Evolutionary conservation across 2,888 invertebrate species (phyloP).

Genomic region (Apomyelois bistriatella): DNA sequence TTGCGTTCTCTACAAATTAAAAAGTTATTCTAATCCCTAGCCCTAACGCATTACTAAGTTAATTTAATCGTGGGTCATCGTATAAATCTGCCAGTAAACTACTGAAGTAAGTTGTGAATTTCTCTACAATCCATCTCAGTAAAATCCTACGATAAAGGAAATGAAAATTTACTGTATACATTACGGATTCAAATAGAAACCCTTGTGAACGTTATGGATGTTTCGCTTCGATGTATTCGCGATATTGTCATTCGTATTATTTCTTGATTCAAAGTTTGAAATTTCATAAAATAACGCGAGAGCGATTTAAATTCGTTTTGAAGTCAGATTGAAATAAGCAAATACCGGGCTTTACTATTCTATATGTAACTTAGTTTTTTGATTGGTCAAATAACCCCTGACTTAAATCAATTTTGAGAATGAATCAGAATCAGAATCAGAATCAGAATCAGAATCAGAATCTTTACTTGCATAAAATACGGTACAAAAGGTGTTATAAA

Average conservation of each 20-base stretch:
- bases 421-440: too few relatives aligned
- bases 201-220: conserved; percentile 2
- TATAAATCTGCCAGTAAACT: conserved; percentile 6
- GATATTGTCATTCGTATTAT: background rate
- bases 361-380: too few relatives aligned
- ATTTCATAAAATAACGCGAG: background rate
- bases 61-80: conserved; percentile 7
- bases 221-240: conserved; percentile 3
- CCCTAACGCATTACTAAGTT: background rate
- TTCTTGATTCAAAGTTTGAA: background rate
- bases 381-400: too few relatives aligned
- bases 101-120: conserved; percentile 5
- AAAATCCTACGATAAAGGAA: conserved; percentile 14
- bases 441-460: too few relatives aligned
- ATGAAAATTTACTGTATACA: conserved; percentile 15
- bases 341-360: too few relatives aligned
- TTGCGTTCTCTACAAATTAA: background rate
- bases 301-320: background rate
- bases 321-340: too few relatives aligned
- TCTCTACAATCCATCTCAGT: conserved; percentile 4
- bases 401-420: too few relatives aligned
- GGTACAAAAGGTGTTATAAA: too few relatives aligned
- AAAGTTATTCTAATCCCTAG: background rate
- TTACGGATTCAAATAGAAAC: conserved; percentile 11
- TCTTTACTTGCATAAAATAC: too few relatives aligned